Percentiles rank a stretch among this genome's conserved stretches.
Conservation (phyloP, 2,113 vertebrate species). For the Emydura subglobosa region DNA sequence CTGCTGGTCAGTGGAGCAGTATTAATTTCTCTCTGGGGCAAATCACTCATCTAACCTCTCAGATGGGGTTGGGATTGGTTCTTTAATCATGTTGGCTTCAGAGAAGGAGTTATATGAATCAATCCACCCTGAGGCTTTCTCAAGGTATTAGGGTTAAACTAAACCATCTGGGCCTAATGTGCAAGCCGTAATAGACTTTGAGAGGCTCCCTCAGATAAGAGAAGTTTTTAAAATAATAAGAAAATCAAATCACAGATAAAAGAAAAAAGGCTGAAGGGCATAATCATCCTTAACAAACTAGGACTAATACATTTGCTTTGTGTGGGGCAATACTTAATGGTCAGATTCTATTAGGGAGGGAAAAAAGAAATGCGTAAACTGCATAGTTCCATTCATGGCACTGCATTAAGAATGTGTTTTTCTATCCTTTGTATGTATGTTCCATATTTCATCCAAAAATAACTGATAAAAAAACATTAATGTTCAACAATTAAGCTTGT, state of each 20-base stretch:
- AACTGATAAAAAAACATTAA: conserved; percentile 1
- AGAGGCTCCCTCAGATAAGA: conserved; percentile 38
- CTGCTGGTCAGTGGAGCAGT: conserved; percentile 31
- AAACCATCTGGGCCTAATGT: conserved; percentile 52
- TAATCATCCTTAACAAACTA: not conserved
- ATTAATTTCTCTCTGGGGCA: conserved; percentile 13
- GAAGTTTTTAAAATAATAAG: conserved; percentile 43
- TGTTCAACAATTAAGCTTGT: conserved; percentile 22
- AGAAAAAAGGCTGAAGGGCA: conserved; percentile 42
- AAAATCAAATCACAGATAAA: conserved; percentile 35
- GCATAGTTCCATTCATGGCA: conserved; percentile 18
- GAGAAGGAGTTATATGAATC: not conserved
- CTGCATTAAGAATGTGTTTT: conserved; percentile 17
- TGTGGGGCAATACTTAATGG: conserved; percentile 29
- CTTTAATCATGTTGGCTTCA: conserved; percentile 26
- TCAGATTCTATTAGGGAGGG: conserved; percentile 10
- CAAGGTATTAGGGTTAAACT: conserved; percentile 69
- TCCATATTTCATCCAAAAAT: conserved; percentile 32
- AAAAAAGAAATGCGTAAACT: not conserved
- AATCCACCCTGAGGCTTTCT: conserved; percentile 59
- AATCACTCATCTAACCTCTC: conserved; percentile 34
- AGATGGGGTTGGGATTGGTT: conserved; percentile 28
- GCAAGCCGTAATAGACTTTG: conserved; percentile 59
- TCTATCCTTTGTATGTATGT: conserved; percentile 11
- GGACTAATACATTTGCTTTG: not conserved